Evolutionary conservation across 2,113 vertebrate species (phyloP), one percentile per base, ranked within the genome.

Genomic region (Pseudorhombus dupliciocellatus): DNA sequence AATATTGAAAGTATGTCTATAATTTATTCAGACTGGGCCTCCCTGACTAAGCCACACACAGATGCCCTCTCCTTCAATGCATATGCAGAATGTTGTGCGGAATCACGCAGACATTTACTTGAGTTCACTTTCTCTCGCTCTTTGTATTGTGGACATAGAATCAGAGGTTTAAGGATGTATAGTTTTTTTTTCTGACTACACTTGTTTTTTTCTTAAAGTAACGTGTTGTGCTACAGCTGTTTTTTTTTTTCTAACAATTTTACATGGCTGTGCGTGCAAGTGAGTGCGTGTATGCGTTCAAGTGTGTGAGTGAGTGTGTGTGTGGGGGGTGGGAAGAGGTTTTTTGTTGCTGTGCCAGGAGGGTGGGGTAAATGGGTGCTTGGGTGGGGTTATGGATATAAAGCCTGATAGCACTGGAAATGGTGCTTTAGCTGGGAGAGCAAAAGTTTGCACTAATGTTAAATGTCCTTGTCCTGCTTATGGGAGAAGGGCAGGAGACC

Each of bases 371-470:
- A 83, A 73, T 70, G 74, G 84, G 84, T 88, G 83, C 79, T 80
- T 86, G 89, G 90, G 86, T 73, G 66, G 86, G 90, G 84, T 77
- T 68, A 73, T 81, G 91, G 86, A 87, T 88, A 84, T 75, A 87
- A 92, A 92, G 89, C 93, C 91, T 94, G 92, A 92, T 87, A 92
- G 92, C 93, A 93, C 94, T 94, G 92, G 91, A 94, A 90, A 62
- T 81, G 84, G 92, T 93, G 92, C 92, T 93, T 93, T 88, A 92
- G 92, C 91, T 92, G 91, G 93, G 90, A 91, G 90, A 91, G 92
- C 91, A 87, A 90, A 92, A 88, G 87, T 94, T 94, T 94, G 94
- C 94, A 94, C 94, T 94, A 94, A 91, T 89, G 90, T 91, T 89
- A 54, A 88, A 88, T 87, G 90, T 91, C 86, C 90, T 90, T 81